Evolutionary conservation across 2,888 invertebrate species (phyloP), one percentile per base, ranked within the genome.

Genomic region (Troides oblongomaculatus): DNA sequence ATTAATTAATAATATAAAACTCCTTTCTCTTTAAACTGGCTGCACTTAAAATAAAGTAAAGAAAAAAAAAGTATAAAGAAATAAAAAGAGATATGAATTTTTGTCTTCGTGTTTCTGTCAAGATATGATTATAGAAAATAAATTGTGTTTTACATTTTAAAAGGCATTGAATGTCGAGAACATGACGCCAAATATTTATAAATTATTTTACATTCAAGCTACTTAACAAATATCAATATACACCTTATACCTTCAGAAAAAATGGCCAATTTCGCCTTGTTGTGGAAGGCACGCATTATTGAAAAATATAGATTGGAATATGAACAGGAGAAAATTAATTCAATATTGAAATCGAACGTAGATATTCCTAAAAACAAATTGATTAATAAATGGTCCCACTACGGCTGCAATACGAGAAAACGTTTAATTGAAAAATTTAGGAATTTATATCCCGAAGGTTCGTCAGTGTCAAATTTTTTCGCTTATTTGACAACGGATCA

Each of bases 231-330:
- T 53, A 64, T 53, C 53, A 6, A 71, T 21, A 68, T 64, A 69
- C 46, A 59, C 61, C 7, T 46, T 14, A 46, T 46, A 50, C n/a
- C 21, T 66, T 62, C 36, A 62, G 53, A 62, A 39, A n/a, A 60
- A 75, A 94, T 94, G 94, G 90, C 94, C 21, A 93, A 93, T 74
- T 92, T 94, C 76, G 90, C 93, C 70, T 84, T 94, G 69, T 81
- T 94, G 17, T 89, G 93, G 81, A 93, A 94, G 81, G 94, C 94
- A 57, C 81, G 89, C 36, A 89, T 87, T 25, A 85, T 94, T 62
- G 93, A 93, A 78, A 92, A 89, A 77, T 86, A 90, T 71, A 86
- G 92, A 77, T 76, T 81, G 61, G 83, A 83, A 60, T 93, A 94
- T 74, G 89, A 93, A 76, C 88, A 93, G 71, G 95, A 95, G 78